These are phyloP conservation scores for Plebejus argus DNA, from an alignment of 2,888 invertebrate species.

Conservation along the genomic window DNA sequence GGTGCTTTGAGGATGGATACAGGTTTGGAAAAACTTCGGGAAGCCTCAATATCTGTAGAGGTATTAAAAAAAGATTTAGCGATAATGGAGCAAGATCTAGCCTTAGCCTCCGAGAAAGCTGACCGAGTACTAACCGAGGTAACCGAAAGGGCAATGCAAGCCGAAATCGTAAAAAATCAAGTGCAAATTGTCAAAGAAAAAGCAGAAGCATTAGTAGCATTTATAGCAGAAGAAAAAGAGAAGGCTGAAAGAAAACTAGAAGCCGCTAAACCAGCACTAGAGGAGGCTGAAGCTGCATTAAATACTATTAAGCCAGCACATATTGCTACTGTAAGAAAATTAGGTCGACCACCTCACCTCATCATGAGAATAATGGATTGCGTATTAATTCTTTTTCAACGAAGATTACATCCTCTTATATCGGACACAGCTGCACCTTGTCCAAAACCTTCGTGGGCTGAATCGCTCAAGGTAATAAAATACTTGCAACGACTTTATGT, in stretches of 20 bases:
- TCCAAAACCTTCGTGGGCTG: conserved; percentile 97
- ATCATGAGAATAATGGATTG: conserved; percentile 99
- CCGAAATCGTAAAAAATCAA: conserved; percentile 96
- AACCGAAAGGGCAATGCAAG: conserved; percentile 95
- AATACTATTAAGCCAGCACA: conserved; percentile 98
- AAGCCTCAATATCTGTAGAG: conserved; percentile 96
- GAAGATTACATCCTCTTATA: conserved; percentile 90
- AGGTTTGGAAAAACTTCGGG: conserved; percentile 95
- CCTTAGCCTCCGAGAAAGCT: conserved; percentile 95
- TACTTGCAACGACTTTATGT: neutral
- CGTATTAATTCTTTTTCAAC: conserved; percentile 95
- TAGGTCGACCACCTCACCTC: conserved; percentile 96
- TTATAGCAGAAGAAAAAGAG: conserved; percentile 94
- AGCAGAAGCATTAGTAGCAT: conserved; percentile 92
- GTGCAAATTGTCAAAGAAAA: conserved; percentile 98
- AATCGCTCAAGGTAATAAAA: conserved; percentile 89
- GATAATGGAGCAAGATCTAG: conserved; percentile 96
- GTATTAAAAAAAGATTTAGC: conserved; percentile 94
- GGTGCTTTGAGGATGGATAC: conserved; percentile 97
- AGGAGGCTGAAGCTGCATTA: conserved; percentile 96
- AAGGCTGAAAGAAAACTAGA: conserved; percentile 95
- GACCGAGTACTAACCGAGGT: conserved; percentile 94
- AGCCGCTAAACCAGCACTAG: conserved; percentile 96
- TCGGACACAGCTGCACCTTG: conserved; percentile 91
- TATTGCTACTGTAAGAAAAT: conserved; percentile 95